Evolutionary conservation across 2,113 vertebrate species (phyloP), one percentile per base, ranked within the genome.

Genomic region (Sceloporus undulatus): DNA sequence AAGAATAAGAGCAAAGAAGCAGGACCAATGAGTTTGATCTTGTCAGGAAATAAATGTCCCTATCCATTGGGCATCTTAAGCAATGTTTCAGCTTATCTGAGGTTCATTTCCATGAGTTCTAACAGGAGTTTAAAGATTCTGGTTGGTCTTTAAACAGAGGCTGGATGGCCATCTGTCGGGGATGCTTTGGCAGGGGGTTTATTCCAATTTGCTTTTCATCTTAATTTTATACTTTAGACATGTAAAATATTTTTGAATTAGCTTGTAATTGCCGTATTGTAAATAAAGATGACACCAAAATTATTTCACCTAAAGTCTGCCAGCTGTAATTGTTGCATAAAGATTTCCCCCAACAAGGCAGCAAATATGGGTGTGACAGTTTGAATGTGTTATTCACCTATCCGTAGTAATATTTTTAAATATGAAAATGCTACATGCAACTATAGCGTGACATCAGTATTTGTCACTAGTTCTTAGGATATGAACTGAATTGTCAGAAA

Each of bases 181-280:
- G 34, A 34, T 34, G 34, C 34, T 34, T 34, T 34, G 34, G 34
- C 34, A 34, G 34, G 34, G 34, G 34, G 34, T 86, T 92, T 65
- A 79, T 23, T 81, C 59, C 23, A 65, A 38, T 65, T 25, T 82
- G 65, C 56, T 48, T 23, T 91, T 0, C 66, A 68, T 83, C 80
- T 88, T 16, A 59, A 0, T 0, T 84, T 38, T 59, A n/a, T 25
- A 10, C 5, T 70, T 16, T 25, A 88, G 71, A 29, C 80, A 81
- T 92, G 79, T 90, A 91, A 82, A 81, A 13, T n/a, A n/a, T 80
- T 90, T 73, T 91, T 82, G 19, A 82, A 10, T 81, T 90, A 40
- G 78, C 2, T 0, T 76, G 66, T 29, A 65, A 86, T 29, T 1
- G 0, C 19, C 66, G 59, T 52, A 52, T 85, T 87, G 89, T 68